These are phyloP conservation scores for Prionailurus bengalensis DNA, from an alignment of 2,113 vertebrate genomes.

Conservation along the genomic window DNA sequence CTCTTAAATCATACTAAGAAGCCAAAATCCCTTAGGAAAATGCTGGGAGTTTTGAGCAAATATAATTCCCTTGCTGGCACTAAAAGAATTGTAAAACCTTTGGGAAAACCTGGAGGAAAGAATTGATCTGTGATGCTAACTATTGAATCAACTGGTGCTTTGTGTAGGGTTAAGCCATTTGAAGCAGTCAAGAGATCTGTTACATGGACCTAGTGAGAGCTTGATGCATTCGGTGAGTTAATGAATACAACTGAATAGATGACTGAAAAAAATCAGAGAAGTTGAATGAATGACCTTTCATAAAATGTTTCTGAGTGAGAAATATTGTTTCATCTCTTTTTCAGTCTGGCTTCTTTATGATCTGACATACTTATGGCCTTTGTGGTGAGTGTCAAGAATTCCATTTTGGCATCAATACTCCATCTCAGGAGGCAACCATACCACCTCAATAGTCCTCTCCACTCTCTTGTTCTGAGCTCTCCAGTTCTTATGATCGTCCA, in stretches of 20 bases:
- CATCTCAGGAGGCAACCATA: not conserved
- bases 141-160: not conserved
- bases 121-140: not conserved
- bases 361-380: not conserved
- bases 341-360: not conserved
- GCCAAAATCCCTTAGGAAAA: not conserved
- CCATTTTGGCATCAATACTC: not conserved
- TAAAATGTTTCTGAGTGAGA: not conserved
- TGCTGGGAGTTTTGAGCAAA: not conserved
- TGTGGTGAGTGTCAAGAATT: not conserved
- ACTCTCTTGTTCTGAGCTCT: not conserved
- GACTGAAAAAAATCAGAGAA: not conserved
- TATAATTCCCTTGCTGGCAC: not conserved
- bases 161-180: not conserved
- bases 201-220: not conserved
- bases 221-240: not conserved
- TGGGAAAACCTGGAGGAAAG: not conserved
- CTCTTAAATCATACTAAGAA: not conserved
- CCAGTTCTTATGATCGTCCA: not conserved
- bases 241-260: not conserved
- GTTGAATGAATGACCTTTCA: not conserved
- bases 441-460: not conserved
- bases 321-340: not conserved
- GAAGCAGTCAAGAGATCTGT: not conserved
- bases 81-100: not conserved